These are phyloP conservation scores for Caerostris extrusa DNA, from an alignment of 1,140 invertebrate species.

Conservation along the genomic window DNA sequence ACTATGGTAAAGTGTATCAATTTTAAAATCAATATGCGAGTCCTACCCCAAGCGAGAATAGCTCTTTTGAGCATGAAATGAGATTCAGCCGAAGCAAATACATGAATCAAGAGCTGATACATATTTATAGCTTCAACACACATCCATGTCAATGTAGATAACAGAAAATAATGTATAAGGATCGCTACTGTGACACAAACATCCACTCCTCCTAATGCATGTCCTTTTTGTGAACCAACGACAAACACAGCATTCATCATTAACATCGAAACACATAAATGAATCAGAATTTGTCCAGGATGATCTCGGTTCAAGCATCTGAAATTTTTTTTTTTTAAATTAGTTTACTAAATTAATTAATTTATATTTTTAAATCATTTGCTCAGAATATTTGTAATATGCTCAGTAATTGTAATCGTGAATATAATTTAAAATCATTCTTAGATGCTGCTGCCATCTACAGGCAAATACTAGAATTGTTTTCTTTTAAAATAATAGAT, in stretches of 20 bases:
- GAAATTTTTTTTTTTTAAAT: no score
- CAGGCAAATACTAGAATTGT: background rate
- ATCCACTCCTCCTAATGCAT: conserved; percentile 78
- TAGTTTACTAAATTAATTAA: no score
- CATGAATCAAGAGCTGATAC: conserved; percentile 85
- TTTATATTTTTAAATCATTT: no score
- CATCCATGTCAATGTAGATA: conserved; percentile 84
- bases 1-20: no score
- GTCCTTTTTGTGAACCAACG: conserved; percentile 78
- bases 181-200: conserved; percentile 81
- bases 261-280: conserved; percentile 83
- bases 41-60: conserved; percentile 83
- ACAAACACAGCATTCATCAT: conserved; percentile 83
- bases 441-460: background rate
- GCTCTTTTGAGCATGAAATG: conserved; percentile 84
- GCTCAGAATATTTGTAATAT: background rate
- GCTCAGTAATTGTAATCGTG: background rate
- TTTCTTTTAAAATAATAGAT: background rate
- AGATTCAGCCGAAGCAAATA: conserved; percentile 83
- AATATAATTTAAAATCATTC: background rate
- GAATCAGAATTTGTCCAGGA: conserved; percentile 84
- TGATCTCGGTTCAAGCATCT: conserved; percentile 83
- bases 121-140: conserved; percentile 84
- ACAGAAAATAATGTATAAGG: conserved; percentile 83
- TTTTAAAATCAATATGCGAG: background rate